phyloP scores from a whole-genome alignment of 2,113 vertebrate species.

The Lepus europaeus region DNA sequence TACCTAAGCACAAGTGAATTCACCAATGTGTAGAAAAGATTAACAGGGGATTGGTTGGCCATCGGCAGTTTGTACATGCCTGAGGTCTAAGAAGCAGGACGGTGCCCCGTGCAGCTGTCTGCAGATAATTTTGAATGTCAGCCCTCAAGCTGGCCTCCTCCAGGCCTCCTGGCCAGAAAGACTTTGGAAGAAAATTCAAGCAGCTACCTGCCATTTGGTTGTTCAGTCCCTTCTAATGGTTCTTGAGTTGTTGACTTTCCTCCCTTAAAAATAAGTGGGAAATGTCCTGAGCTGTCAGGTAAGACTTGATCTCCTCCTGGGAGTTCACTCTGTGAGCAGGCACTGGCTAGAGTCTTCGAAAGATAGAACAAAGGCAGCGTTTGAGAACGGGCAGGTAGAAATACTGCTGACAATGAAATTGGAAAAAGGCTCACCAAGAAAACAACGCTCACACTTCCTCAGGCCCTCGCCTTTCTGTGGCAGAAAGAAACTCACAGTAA shows the following conservation, averaged over 20 bases:
- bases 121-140: background rate
- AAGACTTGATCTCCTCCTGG: conserved; percentile 54
- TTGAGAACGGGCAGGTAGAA: background rate
- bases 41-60: background rate
- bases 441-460: background rate
- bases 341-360: background rate
- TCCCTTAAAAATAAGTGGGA: conserved; percentile 61
- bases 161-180: background rate
- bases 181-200: conserved; percentile 58
- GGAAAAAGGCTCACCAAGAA: background rate
- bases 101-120: accelerated
- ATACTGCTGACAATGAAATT: background rate
- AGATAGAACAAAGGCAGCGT: conserved; percentile 31
- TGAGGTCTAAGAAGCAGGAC: background rate
- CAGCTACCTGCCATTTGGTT: conserved; percentile 17
- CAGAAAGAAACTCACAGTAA: background rate
- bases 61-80: background rate
- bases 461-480: background rate
- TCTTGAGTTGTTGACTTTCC: conserved; percentile 60
- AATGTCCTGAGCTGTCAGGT: background rate
- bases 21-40: background rate
- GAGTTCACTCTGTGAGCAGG: background rate
- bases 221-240: conserved; percentile 5
- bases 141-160: background rate
- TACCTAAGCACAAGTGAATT: background rate